These are phyloP conservation scores for Synergus laeviventris DNA, from an alignment of 2,888 invertebrate genomes.

Conservation along the genomic window DNA sequence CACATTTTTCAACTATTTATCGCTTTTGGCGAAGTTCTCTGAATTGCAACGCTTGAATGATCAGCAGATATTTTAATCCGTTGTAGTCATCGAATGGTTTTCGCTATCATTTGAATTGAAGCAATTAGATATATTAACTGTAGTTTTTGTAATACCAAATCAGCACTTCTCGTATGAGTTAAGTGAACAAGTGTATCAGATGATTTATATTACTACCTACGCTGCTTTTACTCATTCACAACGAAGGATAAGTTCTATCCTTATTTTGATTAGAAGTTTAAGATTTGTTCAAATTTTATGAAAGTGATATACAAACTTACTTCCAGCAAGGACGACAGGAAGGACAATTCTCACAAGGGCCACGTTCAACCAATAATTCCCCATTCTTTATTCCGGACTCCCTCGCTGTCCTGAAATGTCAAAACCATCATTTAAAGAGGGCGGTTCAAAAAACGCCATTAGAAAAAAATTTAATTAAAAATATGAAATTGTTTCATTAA, in stretches of 20 bases:
- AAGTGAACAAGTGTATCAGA: too few species aligned
- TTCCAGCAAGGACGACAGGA: conserved; percentile 77
- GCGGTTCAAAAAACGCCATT: not conserved
- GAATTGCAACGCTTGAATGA: too few species aligned
- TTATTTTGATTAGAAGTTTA: not conserved
- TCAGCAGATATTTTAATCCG: too few species aligned
- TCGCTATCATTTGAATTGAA: too few species aligned
- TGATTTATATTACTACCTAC: too few species aligned
- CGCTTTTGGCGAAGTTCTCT: too few species aligned
- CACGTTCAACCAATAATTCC: conserved; percentile 76
- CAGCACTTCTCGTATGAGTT: not conserved
- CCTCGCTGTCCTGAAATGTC: conserved; percentile 61
- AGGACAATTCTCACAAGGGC: conserved; percentile 77
- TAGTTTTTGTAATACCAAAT: not conserved
- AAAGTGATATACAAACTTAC: conserved; percentile 73
- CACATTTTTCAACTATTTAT: too few species aligned
- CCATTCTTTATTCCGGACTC: conserved; percentile 70
- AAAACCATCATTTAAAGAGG: conserved; percentile 19
- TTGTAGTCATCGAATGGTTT: too few species aligned
- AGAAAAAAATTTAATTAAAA: not conserved
- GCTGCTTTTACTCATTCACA: not conserved
- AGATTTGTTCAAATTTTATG: not conserved
- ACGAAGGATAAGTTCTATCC: not conserved
- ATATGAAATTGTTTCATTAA: not conserved
- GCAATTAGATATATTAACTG: too few species aligned